Evolutionary conservation across 2,888 invertebrate genomes (phyloP).

Genomic region (Steromphala cineraria): DNA sequence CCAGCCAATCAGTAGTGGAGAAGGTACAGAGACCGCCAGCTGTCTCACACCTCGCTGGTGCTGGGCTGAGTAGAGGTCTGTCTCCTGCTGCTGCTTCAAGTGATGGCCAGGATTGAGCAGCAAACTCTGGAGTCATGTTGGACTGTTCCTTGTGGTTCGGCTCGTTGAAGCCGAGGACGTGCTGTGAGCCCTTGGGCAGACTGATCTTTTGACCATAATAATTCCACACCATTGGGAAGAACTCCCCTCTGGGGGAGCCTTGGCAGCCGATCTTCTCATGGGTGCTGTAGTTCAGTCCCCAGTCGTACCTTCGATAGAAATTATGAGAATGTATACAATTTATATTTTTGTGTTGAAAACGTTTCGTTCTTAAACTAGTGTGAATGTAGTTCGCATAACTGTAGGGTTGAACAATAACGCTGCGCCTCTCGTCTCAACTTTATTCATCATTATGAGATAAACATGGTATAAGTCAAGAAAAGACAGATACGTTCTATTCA

Average conservation of each 20-base stretch:
- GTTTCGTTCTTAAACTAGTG: too few relatives aligned
- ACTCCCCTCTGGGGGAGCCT: slow-evolving; percentile 22
- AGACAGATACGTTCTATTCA: too few relatives aligned
- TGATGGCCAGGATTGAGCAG: slow-evolving; percentile 43
- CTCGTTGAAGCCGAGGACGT: slow-evolving; percentile 53
- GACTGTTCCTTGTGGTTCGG: slow-evolving; percentile 49
- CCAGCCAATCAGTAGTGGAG: slow-evolving; percentile 44
- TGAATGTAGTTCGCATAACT: too few relatives aligned
- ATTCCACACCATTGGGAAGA: slow-evolving; percentile 54
- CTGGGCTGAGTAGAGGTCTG: slow-evolving; percentile 43
- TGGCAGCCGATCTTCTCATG: slow-evolving; percentile 27
- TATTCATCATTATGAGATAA: too few relatives aligned
- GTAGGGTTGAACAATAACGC: too few relatives aligned
- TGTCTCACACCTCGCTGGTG: slow-evolving; percentile 41
- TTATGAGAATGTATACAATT: too few relatives aligned
- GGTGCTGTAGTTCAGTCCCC: slow-evolving; percentile 25
- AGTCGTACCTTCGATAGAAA: slow-evolving; percentile 45
- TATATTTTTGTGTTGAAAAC: too few relatives aligned
- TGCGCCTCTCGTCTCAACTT: too few relatives aligned
- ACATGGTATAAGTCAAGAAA: too few relatives aligned
- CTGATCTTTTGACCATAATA: slow-evolving; percentile 27
- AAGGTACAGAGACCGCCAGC: slow-evolving; percentile 24
- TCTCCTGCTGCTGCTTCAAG: slow-evolving; percentile 35
- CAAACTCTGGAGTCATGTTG: slow-evolving; percentile 42
- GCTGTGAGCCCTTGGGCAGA: slow-evolving; percentile 32